Conservation (phyloP, 2,113 vertebrate species). For the Semnornis frantzii region DNA sequence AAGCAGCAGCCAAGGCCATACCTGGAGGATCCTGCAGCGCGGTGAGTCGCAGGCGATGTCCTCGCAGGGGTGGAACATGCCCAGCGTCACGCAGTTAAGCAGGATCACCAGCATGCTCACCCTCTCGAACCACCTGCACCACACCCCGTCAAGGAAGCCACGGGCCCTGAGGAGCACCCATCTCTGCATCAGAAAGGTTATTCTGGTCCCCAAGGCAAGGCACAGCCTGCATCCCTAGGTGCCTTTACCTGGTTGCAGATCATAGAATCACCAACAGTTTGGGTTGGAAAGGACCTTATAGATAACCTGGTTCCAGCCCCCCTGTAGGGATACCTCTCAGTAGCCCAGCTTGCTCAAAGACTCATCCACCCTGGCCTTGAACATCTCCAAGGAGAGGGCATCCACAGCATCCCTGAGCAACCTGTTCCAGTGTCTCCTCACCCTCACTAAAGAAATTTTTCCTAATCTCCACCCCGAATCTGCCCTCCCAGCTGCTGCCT, state of each 20-base stretch:
- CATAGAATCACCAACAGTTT: no score
- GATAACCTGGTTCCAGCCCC: no score
- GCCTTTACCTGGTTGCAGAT: neutral
- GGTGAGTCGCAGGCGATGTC: conserved; percentile 91
- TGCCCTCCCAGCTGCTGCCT: neutral
- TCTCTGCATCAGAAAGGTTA: fast-evolving
- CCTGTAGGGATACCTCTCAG: no score
- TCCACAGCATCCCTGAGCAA: no score
- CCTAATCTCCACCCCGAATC: no score
- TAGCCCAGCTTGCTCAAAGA: no score
- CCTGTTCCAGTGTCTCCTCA: no score
- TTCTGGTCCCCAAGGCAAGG: neutral
- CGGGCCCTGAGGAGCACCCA: fast-evolving
- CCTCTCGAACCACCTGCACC: conserved; percentile 93
- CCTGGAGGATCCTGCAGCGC: conserved; percentile 95
- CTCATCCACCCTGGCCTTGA: no score
- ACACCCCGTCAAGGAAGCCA: conserved; percentile 82
- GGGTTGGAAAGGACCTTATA: no score
- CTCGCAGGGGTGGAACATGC: conserved; percentile 98
- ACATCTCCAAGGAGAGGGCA: no score
- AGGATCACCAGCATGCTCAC: conserved; percentile 99
- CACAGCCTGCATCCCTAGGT: fast-evolving
- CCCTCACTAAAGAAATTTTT: no score
- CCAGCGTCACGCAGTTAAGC: conserved; percentile 97
- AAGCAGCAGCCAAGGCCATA: neutral